A percentile compares a stretch with the other conserved stretches of the same genome.
phyloP scores from a whole-genome alignment of 2,888 invertebrate genomes.

The Aleiodes alternator region DNA sequence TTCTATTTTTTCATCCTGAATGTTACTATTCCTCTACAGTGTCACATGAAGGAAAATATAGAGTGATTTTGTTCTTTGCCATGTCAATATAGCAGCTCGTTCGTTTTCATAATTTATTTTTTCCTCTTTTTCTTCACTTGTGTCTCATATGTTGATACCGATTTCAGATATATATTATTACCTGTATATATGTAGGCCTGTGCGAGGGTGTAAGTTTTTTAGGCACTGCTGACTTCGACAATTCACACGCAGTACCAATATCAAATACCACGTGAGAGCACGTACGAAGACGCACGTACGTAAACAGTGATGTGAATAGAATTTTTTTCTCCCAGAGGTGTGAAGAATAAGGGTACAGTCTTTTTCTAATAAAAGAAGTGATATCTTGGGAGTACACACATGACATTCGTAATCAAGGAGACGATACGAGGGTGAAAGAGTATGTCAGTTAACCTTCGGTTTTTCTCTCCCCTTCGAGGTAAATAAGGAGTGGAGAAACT shows the following conservation, averaged over 20 bases:
- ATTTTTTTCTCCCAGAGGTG: neutral
- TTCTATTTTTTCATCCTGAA: neutral
- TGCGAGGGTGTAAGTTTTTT: neutral
- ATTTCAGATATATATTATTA: neutral
- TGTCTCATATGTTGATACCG: neutral
- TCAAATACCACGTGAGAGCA: neutral
- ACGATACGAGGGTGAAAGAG: too few relatives aligned
- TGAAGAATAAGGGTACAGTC: neutral
- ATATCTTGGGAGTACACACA: too few relatives aligned
- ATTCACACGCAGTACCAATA: slow-evolving; percentile 20
- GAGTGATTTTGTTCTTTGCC: neutral
- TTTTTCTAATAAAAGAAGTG: neutral
- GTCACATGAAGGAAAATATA: too few relatives aligned
- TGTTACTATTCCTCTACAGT: neutral
- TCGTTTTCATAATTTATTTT: too few relatives aligned
- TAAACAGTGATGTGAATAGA: slow-evolving; percentile 8
- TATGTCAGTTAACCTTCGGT: too few relatives aligned
- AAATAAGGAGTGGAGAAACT: too few relatives aligned
- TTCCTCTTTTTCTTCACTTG: too few relatives aligned
- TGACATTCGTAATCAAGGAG: too few relatives aligned
- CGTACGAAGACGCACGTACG: slow-evolving; percentile 31
- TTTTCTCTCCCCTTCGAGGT: too few relatives aligned
- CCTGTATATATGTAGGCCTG: neutral
- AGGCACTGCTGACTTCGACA: slow-evolving; percentile 22
- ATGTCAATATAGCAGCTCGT: neutral